Evolutionary conservation across 2,113 vertebrate genomes (phyloP).

Genomic region (Pholis gunnellus): DNA sequence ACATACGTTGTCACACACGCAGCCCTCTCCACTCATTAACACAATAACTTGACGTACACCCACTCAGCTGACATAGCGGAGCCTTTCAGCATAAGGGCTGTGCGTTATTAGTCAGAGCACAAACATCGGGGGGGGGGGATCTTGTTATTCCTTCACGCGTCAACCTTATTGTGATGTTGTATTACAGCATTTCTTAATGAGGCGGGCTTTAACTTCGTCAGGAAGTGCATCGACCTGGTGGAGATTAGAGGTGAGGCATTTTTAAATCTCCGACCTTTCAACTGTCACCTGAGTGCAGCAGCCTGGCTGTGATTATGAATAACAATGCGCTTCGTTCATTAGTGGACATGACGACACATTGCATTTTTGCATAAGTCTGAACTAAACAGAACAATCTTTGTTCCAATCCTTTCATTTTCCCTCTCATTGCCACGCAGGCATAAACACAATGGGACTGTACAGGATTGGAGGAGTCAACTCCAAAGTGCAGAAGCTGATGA

Average conservation of each 20-base stretch:
- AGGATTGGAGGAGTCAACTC: constrained; percentile 98
- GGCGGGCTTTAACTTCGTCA: constrained; percentile 97
- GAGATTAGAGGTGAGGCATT: constrained; percentile 88
- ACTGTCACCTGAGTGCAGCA: constrained; percentile 10
- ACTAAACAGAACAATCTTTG: neutral
- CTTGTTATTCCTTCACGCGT: constrained; percentile 58
- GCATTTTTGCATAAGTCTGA: neutral
- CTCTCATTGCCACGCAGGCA: constrained; percentile 82
- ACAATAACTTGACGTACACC: constrained; percentile 65
- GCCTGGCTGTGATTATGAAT: constrained; percentile 21
- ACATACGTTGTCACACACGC: constrained; percentile 18
- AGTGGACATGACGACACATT: neutral
- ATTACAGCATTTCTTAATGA: constrained; percentile 94
- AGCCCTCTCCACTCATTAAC: constrained; percentile 53
- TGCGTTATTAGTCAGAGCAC: constrained; percentile 60
- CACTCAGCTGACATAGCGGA: constrained; percentile 59
- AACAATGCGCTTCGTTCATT: constrained; percentile 8
- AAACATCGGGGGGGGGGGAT: constrained; percentile 43
- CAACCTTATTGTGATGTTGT: constrained; percentile 47
- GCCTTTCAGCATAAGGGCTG: constrained; percentile 45
- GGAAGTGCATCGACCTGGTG: constrained; percentile 93
- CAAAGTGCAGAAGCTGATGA: constrained; percentile 98
- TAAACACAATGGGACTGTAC: constrained; percentile 96
- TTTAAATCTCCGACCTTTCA: constrained; percentile 33
- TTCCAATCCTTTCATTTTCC: neutral